Evolutionary conservation across 2,888 invertebrate genomes (phyloP), one percentile per base, ranked within the genome.

Genomic region (Diloba caeruleocephala): DNA sequence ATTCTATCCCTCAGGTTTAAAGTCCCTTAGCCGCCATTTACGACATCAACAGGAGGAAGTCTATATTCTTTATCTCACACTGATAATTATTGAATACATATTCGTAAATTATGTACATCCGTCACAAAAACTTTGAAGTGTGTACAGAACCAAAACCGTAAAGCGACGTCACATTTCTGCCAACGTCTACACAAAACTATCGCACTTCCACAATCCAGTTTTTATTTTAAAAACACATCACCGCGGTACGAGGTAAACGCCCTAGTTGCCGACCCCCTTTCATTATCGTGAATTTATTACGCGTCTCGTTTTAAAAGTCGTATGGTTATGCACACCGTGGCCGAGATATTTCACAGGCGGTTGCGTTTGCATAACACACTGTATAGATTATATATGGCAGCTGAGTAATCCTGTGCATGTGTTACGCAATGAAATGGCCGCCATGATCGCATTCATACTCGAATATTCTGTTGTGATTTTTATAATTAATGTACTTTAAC

Each of bases 291-390:
- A 70, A 69, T 71, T 71, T 73, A 74, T 57, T 59, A 71, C 58
- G 23, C 56, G 61, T 67, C 54, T 63, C 44, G 52, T 58, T 74
- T 65, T 60, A 65, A 69, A 65, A 70, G 59, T 69, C 51, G 58
- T 69, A 58, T 61, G 68, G 48, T 72, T 71, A 66, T 69, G 72
- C 64, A 69, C 45, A 37, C 57, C 36, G 66, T 70, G 73, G 66
- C 75, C 74, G 71, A 76, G 78, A 80, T 78, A 79, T 77, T 79
- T 80, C 60, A 77, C 78, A 76, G 72, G 60, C 74, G 62, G 74
- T 52, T 76, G 71, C 49, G 76, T 80, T 84, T 81, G 75, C 82
- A 79, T 82, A 84, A 84, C 61, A 58, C 60, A 60, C 60, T 41
- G 52, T 65, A 52, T 42, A 67, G 56, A 70, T 67, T 59, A 58